Evolutionary conservation across 2,797 vertebrate genomes (phyloP), one percentile per base, ranked within the genome.

Genomic region (Fistularia tabacaria): DNA sequence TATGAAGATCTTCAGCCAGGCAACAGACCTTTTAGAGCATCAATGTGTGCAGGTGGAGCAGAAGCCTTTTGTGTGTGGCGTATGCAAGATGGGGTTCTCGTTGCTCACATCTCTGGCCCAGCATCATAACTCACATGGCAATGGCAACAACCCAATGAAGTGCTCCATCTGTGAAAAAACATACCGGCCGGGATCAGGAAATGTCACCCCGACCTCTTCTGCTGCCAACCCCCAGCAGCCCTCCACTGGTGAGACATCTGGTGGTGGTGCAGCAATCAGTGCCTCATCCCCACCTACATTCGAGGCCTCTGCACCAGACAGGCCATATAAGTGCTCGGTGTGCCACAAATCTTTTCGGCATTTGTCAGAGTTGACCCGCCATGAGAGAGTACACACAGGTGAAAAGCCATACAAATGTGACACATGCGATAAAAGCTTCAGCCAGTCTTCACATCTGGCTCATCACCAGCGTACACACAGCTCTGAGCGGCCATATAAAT

Each of bases 21-120:
- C 96, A 7, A 98, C 96, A 0, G 96, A 98, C 66, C 90, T 98
- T 15, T 88, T 98, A 2, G 96, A 98, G 63, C 96, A 98, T 66
- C 96, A 98, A 90, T 98, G 96, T 7, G 92, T 91, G 64, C 96
- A 98, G 77, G 94, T 94, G 13, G 96, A 98, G 72, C 96, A 98
- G 90, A 98, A 98, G 75, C 96, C 96, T 0, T 98, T 98, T 0
- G 95, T 98, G 41, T 98, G 96, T 0, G 95, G 95, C 0, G 95
- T 98, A 36, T 98, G 96, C 76, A 98, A 98, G 82, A 98, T 98
- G 96, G 96, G 96, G 50, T 98, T 98, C 87, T 98, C 96, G 0
- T 87, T 98, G 52, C 94, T 98, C 49, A 97, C 95, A 14, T 98
- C 96, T 0, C 77, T 98, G 84, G 96, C 96, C 0, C 94, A 98